Evolutionary conservation across 2,888 invertebrate species (phyloP), one percentile per base, ranked within the genome.

Genomic region (Volucella bombylans): DNA sequence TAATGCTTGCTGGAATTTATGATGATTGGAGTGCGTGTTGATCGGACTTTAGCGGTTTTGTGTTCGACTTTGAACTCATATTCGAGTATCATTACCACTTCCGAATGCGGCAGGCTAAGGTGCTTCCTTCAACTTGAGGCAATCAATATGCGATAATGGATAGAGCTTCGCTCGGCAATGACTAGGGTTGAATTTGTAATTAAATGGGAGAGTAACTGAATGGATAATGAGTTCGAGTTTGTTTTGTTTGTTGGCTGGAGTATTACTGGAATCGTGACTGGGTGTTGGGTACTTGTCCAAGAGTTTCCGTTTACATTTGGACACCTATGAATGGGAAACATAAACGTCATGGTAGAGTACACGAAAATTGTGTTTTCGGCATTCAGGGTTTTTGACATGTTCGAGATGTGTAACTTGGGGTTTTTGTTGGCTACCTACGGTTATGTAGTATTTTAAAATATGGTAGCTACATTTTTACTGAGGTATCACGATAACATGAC

Each of bases 181-280:
- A 49, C 8, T 74, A 49, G 69, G 79, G 31, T 79, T 83, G 82
- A 83, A 83, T 83, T 43, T 64, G 59, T 69, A 83, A 83, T 82
- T 71, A 71, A 54, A 14, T 23, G n/a, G n/a, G 52, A 59, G 74
- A 74, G 31, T 6, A 31, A 3, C 18, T 83, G 79, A 74, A 83
- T 83, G 65, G 52, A 23, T 79, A 79, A 74, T 80, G 64, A 69
- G 15, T 79, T 31, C 31, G 6, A 31, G 11, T 59, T 77, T 54
- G 62, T 59, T 82, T 78, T 72, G 59, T 45, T 52, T 18, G 6
- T 31, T 6, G 31, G 31, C 6, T 31, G 31, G 15, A 55, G 49
- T 41, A 68, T n/a, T 52, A 64, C 31, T 39, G 23, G 14, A n/a
- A 4, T 64, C 73, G 55, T 73, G 73, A 64, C 55, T 62, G 12